These are phyloP conservation scores for Oreonectes daqikongensis DNA, from an alignment of 2,797 vertebrate species.

Conservation along the genomic window DNA sequence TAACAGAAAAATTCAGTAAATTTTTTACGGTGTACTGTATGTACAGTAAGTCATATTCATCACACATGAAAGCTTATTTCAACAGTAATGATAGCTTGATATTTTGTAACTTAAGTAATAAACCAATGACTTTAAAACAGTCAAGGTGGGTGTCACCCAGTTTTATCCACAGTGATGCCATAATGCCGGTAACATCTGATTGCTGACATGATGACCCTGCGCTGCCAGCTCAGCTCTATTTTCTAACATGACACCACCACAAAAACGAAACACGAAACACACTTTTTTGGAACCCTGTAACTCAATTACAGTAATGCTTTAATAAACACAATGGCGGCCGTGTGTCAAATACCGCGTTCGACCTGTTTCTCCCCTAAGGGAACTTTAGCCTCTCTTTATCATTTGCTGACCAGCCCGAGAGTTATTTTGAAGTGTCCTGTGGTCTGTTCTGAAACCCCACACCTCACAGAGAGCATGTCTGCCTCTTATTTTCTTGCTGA, in stretches of 20 bases:
- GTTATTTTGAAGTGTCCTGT: conserved; percentile 41
- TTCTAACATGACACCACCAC: conserved; percentile 16
- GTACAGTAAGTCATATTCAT: not conserved
- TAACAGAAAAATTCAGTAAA: too few relatives aligned
- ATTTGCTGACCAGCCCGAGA: conserved; percentile 40
- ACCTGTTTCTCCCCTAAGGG: conserved; percentile 39
- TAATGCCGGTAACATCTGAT: not conserved
- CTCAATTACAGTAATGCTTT: conserved; percentile 31
- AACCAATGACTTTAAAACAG: not conserved
- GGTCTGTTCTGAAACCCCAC: conserved; percentile 44
- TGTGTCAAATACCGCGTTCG: conserved; percentile 37
- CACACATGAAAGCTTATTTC: not conserved
- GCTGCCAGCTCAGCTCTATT: conserved; percentile 4
- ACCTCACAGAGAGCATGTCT: conserved; percentile 32
- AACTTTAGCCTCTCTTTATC: conserved; percentile 35
- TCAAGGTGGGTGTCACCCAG: not conserved
- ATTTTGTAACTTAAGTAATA: not conserved
- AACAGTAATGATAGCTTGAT: not conserved
- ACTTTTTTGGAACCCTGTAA: conserved; percentile 24
- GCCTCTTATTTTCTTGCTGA: conserved; percentile 19
- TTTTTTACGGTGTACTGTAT: too few relatives aligned
- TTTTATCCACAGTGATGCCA: not conserved
- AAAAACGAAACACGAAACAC: conserved; percentile 26
- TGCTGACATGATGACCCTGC: not conserved
- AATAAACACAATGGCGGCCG: conserved; percentile 13